A percentile compares a stretch with the other conserved stretches of the same genome.
These are phyloP conservation scores for Habroteleia sp. DNA, from an alignment of 2,888 invertebrate genomes.

Conservation along the genomic window DNA sequence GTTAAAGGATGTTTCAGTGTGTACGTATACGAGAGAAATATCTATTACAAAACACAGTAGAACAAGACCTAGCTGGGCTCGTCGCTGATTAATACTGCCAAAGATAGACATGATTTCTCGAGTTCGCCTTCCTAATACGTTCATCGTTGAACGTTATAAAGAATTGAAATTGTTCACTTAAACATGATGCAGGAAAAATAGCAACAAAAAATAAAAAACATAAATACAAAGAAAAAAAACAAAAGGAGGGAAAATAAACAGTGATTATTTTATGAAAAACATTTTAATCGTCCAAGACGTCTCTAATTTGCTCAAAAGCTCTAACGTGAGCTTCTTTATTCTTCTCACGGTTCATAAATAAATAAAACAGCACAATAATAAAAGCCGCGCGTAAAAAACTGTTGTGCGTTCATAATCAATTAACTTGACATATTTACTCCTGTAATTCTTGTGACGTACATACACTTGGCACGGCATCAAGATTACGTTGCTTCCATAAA, in stretches of 20 bases:
- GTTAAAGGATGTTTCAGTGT: constrained; percentile 22
- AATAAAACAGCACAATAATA: constrained; percentile 10
- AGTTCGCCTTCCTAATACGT: constrained; percentile 54
- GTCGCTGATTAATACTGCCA: constrained; percentile 59
- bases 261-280: too few relatives aligned
- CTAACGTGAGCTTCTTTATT: too few relatives aligned
- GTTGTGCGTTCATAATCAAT: constrained; percentile 36
- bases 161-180: too few relatives aligned
- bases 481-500: constrained; percentile 60
- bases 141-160: constrained; percentile 12
- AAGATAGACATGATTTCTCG: constrained; percentile 63
- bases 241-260: too few relatives aligned
- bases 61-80: constrained; percentile 45
- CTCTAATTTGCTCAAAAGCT: too few relatives aligned
- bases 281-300: too few relatives aligned
- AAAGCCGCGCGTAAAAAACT: constrained; percentile 13
- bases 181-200: too few relatives aligned
- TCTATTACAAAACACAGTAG: constrained; percentile 54
- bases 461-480: constrained; percentile 65
- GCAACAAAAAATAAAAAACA: too few relatives aligned
- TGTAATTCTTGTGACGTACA: constrained; percentile 43
- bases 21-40: constrained; percentile 14
- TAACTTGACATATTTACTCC: constrained; percentile 51
- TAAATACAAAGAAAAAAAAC: too few relatives aligned
- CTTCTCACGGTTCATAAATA: constrained; percentile 11